A percentile compares a stretch with the other conserved stretches of the same genome.
These are phyloP conservation scores for Ligdia adustata DNA, from an alignment of 2,888 invertebrate species.

Conservation along the genomic window DNA sequence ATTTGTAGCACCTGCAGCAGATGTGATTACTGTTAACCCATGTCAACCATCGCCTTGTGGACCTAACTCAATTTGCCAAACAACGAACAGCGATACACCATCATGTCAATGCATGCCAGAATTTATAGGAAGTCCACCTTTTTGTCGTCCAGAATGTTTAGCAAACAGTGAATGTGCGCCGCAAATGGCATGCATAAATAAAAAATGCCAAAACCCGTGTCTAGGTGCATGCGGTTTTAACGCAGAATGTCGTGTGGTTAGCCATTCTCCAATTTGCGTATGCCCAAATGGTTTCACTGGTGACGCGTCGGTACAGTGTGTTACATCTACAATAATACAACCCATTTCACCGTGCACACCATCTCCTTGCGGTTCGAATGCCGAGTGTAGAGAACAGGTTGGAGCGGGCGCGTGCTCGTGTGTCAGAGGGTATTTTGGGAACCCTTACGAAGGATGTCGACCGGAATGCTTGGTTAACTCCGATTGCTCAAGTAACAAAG, in stretches of 20 bases:
- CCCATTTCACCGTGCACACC: slow-evolving; percentile 83
- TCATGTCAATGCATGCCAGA: slow-evolving; percentile 88
- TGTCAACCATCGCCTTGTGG: slow-evolving; percentile 92
- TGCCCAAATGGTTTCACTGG: slow-evolving; percentile 88
- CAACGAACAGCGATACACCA: slow-evolving; percentile 81
- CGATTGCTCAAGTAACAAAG: slow-evolving; percentile 88
- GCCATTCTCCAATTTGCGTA: slow-evolving; percentile 89
- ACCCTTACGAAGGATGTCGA: slow-evolving; percentile 91
- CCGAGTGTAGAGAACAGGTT: slow-evolving; percentile 84
- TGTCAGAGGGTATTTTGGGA: slow-evolving; percentile 88
- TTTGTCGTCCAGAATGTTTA: slow-evolving; percentile 89
- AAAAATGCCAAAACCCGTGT: slow-evolving; percentile 91
- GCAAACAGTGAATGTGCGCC: slow-evolving; percentile 88
- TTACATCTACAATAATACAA: slow-evolving; percentile 51
- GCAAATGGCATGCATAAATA: slow-evolving; percentile 88
- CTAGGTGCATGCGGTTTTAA: slow-evolving; percentile 88
- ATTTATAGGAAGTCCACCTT: slow-evolving; percentile 88
- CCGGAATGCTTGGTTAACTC: slow-evolving; percentile 89
- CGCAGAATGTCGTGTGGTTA: slow-evolving; percentile 90
- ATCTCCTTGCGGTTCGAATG: slow-evolving; percentile 86
- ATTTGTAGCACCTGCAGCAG: slow-evolving; percentile 57
- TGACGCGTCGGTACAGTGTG: slow-evolving; percentile 89
- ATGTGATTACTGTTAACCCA: slow-evolving; percentile 76
- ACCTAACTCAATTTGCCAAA: slow-evolving; percentile 87
- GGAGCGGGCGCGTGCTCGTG: slow-evolving; percentile 88